Evolutionary conservation across 2,113 vertebrate genomes (phyloP).

Genomic region (Argyrosomus japonicus): DNA sequence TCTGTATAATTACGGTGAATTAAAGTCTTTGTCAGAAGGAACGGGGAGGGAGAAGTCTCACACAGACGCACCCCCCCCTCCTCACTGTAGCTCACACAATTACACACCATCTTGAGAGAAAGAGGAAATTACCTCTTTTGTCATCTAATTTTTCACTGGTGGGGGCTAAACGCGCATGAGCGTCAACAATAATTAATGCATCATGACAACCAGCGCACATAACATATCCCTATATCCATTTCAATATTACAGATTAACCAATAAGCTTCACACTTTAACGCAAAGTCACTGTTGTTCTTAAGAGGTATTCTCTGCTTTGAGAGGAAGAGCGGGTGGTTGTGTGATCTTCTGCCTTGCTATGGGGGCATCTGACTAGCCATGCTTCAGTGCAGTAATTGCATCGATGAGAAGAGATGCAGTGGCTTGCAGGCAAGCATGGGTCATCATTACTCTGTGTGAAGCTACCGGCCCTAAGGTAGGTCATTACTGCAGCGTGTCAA

Average conservation of each 20-base stretch:
- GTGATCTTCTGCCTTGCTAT: slow-evolving; percentile 31
- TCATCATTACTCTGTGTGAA: slow-evolving; percentile 76
- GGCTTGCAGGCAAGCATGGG: slow-evolving; percentile 61
- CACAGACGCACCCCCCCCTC: not conserved
- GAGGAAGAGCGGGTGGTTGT: slow-evolving; percentile 23
- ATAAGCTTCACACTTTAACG: slow-evolving; percentile 34
- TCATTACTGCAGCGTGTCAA: slow-evolving; percentile 76
- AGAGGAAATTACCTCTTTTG: slow-evolving; percentile 79
- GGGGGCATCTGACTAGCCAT: slow-evolving; percentile 33
- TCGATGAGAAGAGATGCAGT: slow-evolving; percentile 68
- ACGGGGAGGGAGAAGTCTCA: slow-evolving; percentile 48
- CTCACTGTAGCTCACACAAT: slow-evolving; percentile 68
- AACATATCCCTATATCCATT: slow-evolving; percentile 43
- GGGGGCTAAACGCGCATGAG: slow-evolving; percentile 52
- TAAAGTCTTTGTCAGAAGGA: slow-evolving; percentile 74
- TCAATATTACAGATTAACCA: slow-evolving; percentile 45
- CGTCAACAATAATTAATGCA: slow-evolving; percentile 72
- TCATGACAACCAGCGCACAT: slow-evolving; percentile 34
- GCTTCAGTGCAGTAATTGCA: slow-evolving; percentile 72
- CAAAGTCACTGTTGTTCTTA: slow-evolving; percentile 1
- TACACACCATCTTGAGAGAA: slow-evolving; percentile 76
- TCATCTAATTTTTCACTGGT: slow-evolving; percentile 78
- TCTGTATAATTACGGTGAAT: slow-evolving; percentile 80
- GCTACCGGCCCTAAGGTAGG: slow-evolving; percentile 65
- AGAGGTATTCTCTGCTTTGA: slow-evolving; percentile 29